These are phyloP conservation scores for Blastobasis lacticolella DNA, from an alignment of 2,888 invertebrate species.

Conservation along the genomic window DNA sequence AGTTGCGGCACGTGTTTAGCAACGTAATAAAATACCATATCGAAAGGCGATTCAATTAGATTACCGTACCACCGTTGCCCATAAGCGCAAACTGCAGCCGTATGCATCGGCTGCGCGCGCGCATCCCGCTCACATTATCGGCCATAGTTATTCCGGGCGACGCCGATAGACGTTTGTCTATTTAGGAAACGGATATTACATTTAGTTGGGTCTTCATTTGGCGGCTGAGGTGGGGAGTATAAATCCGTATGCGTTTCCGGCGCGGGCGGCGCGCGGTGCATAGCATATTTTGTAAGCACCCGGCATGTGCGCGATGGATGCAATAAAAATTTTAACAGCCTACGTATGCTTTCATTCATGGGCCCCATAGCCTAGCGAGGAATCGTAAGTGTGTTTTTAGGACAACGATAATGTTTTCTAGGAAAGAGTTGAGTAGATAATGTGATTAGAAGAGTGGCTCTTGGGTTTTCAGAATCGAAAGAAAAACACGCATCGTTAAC, in stretches of 20 bases:
- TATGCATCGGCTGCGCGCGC: constrained; percentile 22
- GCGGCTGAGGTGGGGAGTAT: constrained; percentile 69
- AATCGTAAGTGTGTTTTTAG: constrained; percentile 52
- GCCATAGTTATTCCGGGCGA: constrained; percentile 68
- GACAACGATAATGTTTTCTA: constrained; percentile 17
- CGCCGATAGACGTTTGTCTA: constrained; percentile 70
- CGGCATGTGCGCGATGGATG: constrained; percentile 47
- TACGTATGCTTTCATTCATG: constrained; percentile 54
- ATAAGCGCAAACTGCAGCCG: background rate
- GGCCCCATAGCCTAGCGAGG: constrained; percentile 24
- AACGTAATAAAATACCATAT: too few species aligned
- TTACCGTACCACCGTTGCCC: background rate
- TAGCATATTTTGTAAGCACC: constrained; percentile 65
- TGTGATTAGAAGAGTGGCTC: too few species aligned
- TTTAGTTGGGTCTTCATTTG: constrained; percentile 70
- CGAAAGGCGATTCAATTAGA: too few species aligned
- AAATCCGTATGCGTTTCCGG: constrained; percentile 66
- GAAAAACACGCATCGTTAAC: too few species aligned
- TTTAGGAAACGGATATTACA: constrained; percentile 75
- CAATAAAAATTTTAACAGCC: constrained; percentile 59
- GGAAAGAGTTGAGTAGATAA: too few species aligned
- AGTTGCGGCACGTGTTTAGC: too few species aligned
- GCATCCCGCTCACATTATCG: constrained; percentile 50
- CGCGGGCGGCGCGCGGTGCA: constrained; percentile 49
- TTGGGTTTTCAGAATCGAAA: too few species aligned